Evolutionary conservation across 2,797 vertebrate species (phyloP).

Genomic region (Sus cebifrons): DNA sequence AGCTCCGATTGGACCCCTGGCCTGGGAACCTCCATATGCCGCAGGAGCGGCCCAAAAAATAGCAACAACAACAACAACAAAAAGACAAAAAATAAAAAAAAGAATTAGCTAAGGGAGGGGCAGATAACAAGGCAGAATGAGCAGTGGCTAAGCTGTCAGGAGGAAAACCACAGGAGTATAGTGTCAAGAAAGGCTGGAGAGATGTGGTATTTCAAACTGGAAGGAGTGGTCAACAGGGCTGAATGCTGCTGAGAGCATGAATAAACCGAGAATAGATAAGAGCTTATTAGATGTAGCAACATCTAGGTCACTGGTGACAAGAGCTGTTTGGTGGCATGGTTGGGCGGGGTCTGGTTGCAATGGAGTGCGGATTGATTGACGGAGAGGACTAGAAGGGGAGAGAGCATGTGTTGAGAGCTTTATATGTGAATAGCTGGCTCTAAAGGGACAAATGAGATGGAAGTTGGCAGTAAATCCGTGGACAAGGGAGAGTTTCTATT

Average conservation of each 20-base stretch:
- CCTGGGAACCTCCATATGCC: no score
- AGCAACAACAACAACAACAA: no score
- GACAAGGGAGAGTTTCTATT: neutral
- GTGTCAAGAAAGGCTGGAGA: neutral
- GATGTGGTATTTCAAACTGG: conserved; percentile 33
- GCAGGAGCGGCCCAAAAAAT: no score
- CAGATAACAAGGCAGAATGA: conserved; percentile 6
- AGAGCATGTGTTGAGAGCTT: neutral
- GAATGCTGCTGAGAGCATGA: neutral
- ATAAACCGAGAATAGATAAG: conserved; percentile 18
- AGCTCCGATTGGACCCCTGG: no score
- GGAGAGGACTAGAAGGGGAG: neutral
- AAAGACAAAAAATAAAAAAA: neutral
- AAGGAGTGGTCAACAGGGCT: neutral
- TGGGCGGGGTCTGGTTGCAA: neutral
- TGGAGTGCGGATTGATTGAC: neutral
- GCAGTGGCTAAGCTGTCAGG: neutral
- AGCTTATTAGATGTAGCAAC: neutral
- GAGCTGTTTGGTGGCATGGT: neutral
- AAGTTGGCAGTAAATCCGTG: neutral
- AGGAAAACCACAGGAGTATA: neutral
- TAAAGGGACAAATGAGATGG: conserved; percentile 1
- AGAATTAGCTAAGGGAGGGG: neutral
- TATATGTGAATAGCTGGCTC: conserved; percentile 6
- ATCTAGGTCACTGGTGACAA: neutral